Evolutionary conservation across 1,140 invertebrate species (phyloP), one percentile per base, ranked within the genome.

Genomic region (Drosophila subobscura): DNA sequence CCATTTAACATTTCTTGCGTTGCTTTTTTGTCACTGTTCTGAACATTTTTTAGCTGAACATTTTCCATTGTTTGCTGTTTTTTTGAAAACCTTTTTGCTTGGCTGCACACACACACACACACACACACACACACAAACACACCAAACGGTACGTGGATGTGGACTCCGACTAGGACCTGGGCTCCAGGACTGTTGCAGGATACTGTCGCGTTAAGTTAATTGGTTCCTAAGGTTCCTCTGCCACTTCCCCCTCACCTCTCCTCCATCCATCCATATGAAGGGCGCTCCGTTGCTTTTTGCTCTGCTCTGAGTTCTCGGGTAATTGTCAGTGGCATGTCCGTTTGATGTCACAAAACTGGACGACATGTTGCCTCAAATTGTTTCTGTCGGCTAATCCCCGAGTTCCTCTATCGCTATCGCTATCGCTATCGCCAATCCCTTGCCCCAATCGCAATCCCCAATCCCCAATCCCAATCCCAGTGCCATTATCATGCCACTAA

Each of bases 251-350:
- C 33, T 3, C 33, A 4, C 33, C 33, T 37, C 10, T 37, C 33
- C 33, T 4, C 33, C 10, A 10, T 33, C 29, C 29, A 0, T 10
- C 16, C 16, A 20, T 20, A 20, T 20, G 16, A 3, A 1, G 29
- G 50, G 41, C 63, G 51, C 55, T 64, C 55, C 3, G 33, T 75
- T 67, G 47, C 16, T 79, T 68, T 65, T 56, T 73, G 55, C 41
- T 54, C 58, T 40, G 57, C 56, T 63, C 22, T 49, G 16, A 22
- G 60, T 57, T 80, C 53, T 61, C 66, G 44, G 58, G 81, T 86
- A 86, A 86, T 86, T 86, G 78, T 79, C 83, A 88, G 61, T 75
- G 83, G 83, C 83, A 89, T 77, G 83, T 88, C 83, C 83, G 83
- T 88, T 88, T 57, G 75, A 65, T 88, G 83, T 88, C 83, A 83